These are phyloP conservation scores for Mellilla xanthometata DNA, from an alignment of 2,888 invertebrate genomes.

Conservation along the genomic window DNA sequence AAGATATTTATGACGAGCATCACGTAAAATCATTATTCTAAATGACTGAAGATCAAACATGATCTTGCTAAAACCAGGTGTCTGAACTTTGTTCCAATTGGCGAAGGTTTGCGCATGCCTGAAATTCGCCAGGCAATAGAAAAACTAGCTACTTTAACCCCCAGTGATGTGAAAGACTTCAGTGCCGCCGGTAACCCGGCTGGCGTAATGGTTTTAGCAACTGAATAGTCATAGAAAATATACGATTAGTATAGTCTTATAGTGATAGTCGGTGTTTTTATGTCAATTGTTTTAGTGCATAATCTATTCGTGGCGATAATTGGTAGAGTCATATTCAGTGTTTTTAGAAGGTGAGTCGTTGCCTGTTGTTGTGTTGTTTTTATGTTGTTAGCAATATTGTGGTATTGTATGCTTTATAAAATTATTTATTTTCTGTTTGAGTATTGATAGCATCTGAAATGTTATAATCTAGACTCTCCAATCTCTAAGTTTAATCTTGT, in stretches of 20 bases:
- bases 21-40: neutral
- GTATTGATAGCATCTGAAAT: too few species aligned
- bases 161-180: constrained; percentile 64
- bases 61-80: constrained; percentile 33
- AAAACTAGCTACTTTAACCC: constrained; percentile 56
- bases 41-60: neutral
- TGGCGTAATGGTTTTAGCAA: constrained; percentile 50
- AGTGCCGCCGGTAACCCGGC: constrained; percentile 65
- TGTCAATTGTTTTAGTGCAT: constrained; percentile 72
- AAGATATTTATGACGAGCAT: neutral
- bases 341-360: constrained; percentile 17
- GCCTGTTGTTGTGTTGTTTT: constrained; percentile 19
- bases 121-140: constrained; percentile 29
- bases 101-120: constrained; percentile 69
- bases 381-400: neutral
- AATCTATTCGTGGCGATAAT: constrained; percentile 15
- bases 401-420: too few species aligned
- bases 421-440: too few species aligned
- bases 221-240: constrained; percentile 37
- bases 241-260: constrained; percentile 47
- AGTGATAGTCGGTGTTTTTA: constrained; percentile 41
- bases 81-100: constrained; percentile 64
- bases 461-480: too few species aligned
- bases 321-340: constrained; percentile 8
- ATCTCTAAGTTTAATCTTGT: too few species aligned